Evolutionary conservation across 2,797 vertebrate species (phyloP), one percentile per base, ranked within the genome.

Genomic region (Squalus acanthias): DNA sequence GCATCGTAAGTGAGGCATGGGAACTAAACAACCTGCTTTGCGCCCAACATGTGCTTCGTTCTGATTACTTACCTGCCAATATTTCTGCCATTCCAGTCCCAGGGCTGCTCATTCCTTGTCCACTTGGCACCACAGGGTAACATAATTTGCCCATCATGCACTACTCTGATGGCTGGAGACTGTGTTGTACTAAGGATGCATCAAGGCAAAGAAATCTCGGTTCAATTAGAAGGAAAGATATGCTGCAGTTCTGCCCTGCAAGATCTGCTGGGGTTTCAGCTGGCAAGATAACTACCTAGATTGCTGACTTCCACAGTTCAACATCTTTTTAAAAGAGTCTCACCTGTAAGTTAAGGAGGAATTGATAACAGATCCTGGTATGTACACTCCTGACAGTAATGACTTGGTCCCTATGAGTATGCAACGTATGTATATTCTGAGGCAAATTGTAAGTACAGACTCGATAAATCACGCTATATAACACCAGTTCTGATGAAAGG

Each of bases 191-290:
- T 96, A 79, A 97, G 98, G 98, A 98, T 98, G 97, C 97, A 98
- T 98, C 97, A 97, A 98, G 98, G 97, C 97, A 98, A 98, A 98
- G 98, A 98, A 98, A 98, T 98, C 98, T 98, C 98, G 96, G 97
- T 98, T 99, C 98, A 98, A 98, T 99, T 98, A 98, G 97, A 98
- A 98, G 97, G 97, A 97, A 98, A 98, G 98, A 98, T 98, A 97
- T 98, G 98, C 98, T 98, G 97, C 98, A 98, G 98, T 98, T 97
- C 98, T 97, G 98, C 98, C 98, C 98, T 96, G 69, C 97, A 96
- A 97, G 0, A 97, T 98, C 98, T 98, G 98, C 97, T 97, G 97
- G 98, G 98, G 98, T 98, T 98, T 98, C 97, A 95, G 97, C 97
- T 98, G 98, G 98, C 97, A 98, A 98, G 98, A 98, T 98, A 98